Evolutionary conservation across 2,888 invertebrate genomes (phyloP).

Genomic region (Parnassius glacialis): DNA sequence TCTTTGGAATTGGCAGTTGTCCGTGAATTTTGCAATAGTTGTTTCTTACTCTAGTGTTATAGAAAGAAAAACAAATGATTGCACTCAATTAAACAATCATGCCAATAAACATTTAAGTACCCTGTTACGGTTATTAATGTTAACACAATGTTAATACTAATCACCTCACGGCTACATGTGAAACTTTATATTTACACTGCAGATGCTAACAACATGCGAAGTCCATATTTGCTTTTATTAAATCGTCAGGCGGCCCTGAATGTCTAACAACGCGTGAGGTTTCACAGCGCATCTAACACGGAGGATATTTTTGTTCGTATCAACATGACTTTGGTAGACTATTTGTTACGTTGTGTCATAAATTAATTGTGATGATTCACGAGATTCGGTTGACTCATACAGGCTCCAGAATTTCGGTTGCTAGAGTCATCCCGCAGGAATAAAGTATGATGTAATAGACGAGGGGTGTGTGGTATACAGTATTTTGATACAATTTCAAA

Average conservation of each 20-base stretch:
- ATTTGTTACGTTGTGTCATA: conserved; percentile 6
- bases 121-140: not conserved
- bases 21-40: too few relatives aligned
- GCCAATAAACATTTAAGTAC: not conserved
- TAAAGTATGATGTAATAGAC: conserved; percentile 14
- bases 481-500: too few relatives aligned
- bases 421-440: conserved; percentile 7
- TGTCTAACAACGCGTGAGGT: conserved; percentile 25
- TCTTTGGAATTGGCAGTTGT: too few relatives aligned
- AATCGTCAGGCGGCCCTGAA: not conserved
- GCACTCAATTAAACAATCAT: too few relatives aligned
- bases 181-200: conserved; percentile 1
- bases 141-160: not conserved
- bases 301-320: conserved; percentile 20
- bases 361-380: conserved; percentile 23
- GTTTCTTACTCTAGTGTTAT: too few relatives aligned
- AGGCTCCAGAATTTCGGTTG: conserved; percentile 2
- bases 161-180: conserved; percentile 9
- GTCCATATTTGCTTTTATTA: conserved; percentile 2
- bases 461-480: not conserved
- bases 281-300: conserved; percentile 7
- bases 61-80: too few relatives aligned
- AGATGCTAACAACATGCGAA: conserved; percentile 5
- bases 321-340: conserved; percentile 10
- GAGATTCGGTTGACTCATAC: conserved; percentile 15